Evolutionary conservation across 2,888 invertebrate genomes (phyloP).

Genomic region (Timema podura): DNA sequence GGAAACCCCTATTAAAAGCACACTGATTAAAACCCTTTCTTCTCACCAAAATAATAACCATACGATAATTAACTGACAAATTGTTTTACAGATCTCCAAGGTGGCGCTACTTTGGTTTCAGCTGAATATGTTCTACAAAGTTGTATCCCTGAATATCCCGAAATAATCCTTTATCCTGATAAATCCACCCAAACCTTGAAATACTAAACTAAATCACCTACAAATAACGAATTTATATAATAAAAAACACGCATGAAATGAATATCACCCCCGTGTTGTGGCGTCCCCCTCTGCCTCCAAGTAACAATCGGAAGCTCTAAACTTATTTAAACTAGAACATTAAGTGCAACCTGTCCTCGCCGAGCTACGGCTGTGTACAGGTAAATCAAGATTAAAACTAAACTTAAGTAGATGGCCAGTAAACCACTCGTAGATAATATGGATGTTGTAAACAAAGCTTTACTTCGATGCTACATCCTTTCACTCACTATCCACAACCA

Average conservation of each 20-base stretch:
- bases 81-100: constrained; percentile 31
- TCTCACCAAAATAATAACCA: not conserved
- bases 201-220: constrained; percentile 28
- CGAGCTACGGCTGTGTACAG: constrained; percentile 1
- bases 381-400: constrained; percentile 13
- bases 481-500: not conserved
- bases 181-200: constrained; percentile 20
- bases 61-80: constrained; percentile 16
- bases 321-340: constrained; percentile 31
- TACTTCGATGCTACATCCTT: constrained; percentile 4
- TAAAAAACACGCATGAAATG: constrained; percentile 29
- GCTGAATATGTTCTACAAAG: constrained; percentile 28
- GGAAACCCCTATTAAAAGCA: constrained; percentile 15
- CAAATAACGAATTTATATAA: constrained; percentile 29
- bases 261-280: constrained; percentile 23
- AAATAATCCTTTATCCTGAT: constrained; percentile 15
- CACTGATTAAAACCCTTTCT: constrained; percentile 1
- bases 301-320: constrained; percentile 40
- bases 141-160: constrained; percentile 18
- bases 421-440: constrained; percentile 7
- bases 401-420: constrained; percentile 14
- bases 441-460: constrained; percentile 8
- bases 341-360: constrained; percentile 23
- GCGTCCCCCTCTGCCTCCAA: constrained; percentile 45
- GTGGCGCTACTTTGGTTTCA: constrained; percentile 30